Base-by-base conservation (phyloP, 2,888 invertebrate species). In the Athalia cordata region DNA sequence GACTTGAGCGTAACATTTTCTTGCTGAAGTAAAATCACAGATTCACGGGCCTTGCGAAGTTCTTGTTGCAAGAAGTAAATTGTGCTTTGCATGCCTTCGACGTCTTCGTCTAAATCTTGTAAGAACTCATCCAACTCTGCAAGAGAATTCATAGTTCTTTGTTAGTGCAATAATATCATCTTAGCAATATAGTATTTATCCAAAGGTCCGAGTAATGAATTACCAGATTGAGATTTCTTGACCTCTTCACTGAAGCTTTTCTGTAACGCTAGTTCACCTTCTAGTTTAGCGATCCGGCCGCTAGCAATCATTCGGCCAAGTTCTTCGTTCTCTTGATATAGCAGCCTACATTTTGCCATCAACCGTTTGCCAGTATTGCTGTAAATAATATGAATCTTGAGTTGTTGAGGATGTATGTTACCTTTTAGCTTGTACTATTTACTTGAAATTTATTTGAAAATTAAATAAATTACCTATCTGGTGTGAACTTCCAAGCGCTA, bases 401-500 rank as follows among this genome's bases (percentile, higher is more conserved):
- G 0, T 29, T 29, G 29, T 29, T 29, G 1, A 1, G 29, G 1
- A 29, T 29, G 29, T 29, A 29, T 29, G 29, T 29, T 2, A 29
- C 29, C 29, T 29, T 29, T 29, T 29, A 65, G n/a, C 8, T 65
- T 13, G 13, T 13, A 50, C 7, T 29, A 15, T 9, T 67, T 15
- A 11, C 47, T 59, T 8, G 15, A n/a, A n/a, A n/a, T n/a, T n/a
- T n/a, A n/a, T n/a, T 15, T 49, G 49, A 62, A 5, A 59, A 29
- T 43, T 65, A 78, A 61, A 4, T 59, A 57, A 50, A 66, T 81
- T 82, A 94, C 94, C 94, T 98, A 91, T 99, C 99, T n/a, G 99
- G 98, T 11, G 99, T 99, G 91, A 99, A 99, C 91, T 99, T 99
- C 98, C 99, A 99, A 3, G 99, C 99, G 78, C 97, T 96, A 66